Conservation (phyloP, 2,888 invertebrate genomes). For the Drosophila kambysellisi region DNA sequence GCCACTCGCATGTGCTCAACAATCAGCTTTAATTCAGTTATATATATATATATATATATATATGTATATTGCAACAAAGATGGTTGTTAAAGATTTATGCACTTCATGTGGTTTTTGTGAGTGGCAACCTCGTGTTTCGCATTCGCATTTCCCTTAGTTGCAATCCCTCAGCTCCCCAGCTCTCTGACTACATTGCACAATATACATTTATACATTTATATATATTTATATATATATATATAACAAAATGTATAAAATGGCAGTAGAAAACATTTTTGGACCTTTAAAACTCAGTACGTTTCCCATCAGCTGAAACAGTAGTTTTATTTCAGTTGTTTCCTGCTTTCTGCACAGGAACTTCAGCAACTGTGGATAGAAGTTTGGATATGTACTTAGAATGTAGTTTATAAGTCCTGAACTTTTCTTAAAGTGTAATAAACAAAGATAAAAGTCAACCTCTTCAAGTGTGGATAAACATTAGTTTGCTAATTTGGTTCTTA, state of each 20-base stretch:
- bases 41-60: too few species aligned
- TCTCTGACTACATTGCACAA: constrained; percentile 4
- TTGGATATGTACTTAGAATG: background rate
- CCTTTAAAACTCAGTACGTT: constrained; percentile 4
- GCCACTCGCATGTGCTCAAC: background rate
- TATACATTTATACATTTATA: too few species aligned
- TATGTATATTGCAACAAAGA: constrained; percentile 43
- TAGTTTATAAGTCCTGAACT: background rate
- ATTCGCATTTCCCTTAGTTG: constrained; percentile 37
- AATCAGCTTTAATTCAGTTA: constrained; percentile 3
- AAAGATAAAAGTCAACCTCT: background rate
- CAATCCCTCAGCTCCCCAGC: constrained; percentile 2
- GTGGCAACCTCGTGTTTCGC: constrained; percentile 47
- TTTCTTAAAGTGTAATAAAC: too few species aligned
- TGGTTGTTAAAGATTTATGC: constrained; percentile 67
- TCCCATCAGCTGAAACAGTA: constrained; percentile 12
- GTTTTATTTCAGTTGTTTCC: constrained; percentile 5
- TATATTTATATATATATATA: background rate
- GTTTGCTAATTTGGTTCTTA: background rate
- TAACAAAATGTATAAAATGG: background rate
- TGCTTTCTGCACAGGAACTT: background rate
- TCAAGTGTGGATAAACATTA: background rate
- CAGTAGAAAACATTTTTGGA: constrained; percentile 6
- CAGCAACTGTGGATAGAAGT: background rate
- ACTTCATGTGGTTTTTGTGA: constrained; percentile 38